A percentile compares a stretch with the other conserved stretches of the same genome.
Evolutionary conservation across 2,888 invertebrate species (phyloP).

Genomic region (Thymelicus sylvestris): DNA sequence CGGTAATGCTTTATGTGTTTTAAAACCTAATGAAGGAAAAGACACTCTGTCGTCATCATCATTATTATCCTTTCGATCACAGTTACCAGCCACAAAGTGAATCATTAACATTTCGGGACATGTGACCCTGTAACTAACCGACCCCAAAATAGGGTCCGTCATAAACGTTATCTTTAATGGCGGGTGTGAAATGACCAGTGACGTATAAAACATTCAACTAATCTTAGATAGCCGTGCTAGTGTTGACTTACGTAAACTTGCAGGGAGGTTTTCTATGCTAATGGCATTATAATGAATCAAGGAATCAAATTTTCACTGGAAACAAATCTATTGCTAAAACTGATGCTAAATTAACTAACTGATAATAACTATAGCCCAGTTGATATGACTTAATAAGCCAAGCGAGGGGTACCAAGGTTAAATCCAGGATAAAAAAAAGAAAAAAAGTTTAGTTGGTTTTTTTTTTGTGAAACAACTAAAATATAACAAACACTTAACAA

Average conservation of each 20-base stretch:
- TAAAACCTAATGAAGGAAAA: neutral
- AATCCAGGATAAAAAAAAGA: no score
- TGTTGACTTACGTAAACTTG: conserved; percentile 51
- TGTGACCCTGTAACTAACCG: conserved; percentile 28
- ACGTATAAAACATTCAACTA: conserved; percentile 75
- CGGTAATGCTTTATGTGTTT: no score
- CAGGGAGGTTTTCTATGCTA: neutral
- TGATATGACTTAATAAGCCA: no score
- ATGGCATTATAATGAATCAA: no score
- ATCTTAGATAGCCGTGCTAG: conserved; percentile 58
- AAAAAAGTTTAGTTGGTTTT: no score
- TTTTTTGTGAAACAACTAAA: no score
- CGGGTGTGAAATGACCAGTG: conserved; percentile 65
- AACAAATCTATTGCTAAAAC: neutral
- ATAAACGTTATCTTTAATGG: conserved; percentile 76
- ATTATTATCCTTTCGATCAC: conserved; percentile 19
- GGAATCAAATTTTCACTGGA: no score
- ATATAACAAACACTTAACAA: no score
- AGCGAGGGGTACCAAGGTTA: no score
- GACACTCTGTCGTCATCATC: neutral
- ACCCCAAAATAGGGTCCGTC: conserved; percentile 49
- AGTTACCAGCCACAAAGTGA: conserved; percentile 20
- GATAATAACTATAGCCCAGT: no score
- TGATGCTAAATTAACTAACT: neutral
- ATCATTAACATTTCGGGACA: conserved; percentile 37